Percentiles rank a stretch among this genome's conserved stretches.
Evolutionary conservation across 2,888 invertebrate genomes (phyloP).

Genomic region (Neelides folsomi): DNA sequence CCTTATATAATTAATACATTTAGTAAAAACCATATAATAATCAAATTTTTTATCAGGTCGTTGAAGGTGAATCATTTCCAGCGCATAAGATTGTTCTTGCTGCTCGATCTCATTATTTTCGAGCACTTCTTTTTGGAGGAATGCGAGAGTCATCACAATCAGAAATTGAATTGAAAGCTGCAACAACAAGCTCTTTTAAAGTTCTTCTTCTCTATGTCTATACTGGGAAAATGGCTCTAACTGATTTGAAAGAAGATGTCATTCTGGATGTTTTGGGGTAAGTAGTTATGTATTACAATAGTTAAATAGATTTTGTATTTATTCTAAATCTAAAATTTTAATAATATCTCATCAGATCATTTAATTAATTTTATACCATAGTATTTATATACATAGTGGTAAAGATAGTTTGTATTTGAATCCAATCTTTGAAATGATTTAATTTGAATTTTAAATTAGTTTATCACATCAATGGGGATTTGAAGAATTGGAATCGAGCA

Average conservation of each 20-base stretch:
- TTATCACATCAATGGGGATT: conserved; percentile 95
- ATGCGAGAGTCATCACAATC: conserved; percentile 52
- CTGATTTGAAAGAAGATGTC: conserved; percentile 45
- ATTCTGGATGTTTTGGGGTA: conserved; percentile 52
- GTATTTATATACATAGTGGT: too few relatives aligned
- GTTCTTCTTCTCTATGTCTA: conserved; percentile 89
- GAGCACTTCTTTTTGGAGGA: conserved; percentile 50
- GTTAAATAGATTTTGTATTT: too few relatives aligned
- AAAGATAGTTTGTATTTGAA: too few relatives aligned
- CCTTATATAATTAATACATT: not conserved
- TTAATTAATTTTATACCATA: too few relatives aligned
- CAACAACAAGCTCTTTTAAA: conserved; percentile 71
- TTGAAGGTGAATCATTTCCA: conserved; percentile 57
- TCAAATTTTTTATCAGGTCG: conserved; percentile 40
- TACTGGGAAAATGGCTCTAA: conserved; percentile 58
- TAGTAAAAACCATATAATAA: too few relatives aligned
- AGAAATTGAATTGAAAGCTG: conserved; percentile 72
- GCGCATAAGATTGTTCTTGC: conserved; percentile 79
- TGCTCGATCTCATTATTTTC: conserved; percentile 47
- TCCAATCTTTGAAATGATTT: not conserved
- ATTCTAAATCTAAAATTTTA: not conserved
- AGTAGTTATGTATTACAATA: not conserved
- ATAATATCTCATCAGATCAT: not conserved
- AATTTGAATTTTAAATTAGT: conserved; percentile 9
- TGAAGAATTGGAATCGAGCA: conserved; percentile 72